Conservation (phyloP, 1,140 invertebrate genomes). For the Ephestia elutella region DNA sequence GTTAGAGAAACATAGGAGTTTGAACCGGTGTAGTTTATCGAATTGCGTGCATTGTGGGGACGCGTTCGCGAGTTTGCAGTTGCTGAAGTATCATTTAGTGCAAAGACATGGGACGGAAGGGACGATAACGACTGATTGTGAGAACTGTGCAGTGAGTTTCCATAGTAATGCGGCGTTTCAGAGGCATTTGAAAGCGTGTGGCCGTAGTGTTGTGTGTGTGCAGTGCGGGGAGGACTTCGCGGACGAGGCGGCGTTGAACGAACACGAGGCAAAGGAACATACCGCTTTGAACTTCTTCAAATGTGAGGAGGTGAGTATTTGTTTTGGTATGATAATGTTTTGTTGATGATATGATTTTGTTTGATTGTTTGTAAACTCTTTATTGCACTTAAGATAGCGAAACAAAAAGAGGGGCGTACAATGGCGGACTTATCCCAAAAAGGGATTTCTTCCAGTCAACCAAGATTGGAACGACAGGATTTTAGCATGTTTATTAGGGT, state of each 20-base stretch:
- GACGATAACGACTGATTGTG: background rate
- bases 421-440: no score
- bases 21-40: background rate
- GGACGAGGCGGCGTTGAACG: background rate
- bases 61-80: background rate
- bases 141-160: constrained; percentile 5
- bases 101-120: background rate
- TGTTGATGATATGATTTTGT: no score
- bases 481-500: no score
- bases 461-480: no score
- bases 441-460: no score
- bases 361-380: no score
- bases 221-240: background rate
- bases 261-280: background rate
- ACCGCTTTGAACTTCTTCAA: background rate
- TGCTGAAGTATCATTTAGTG: constrained; percentile 2
- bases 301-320: background rate
- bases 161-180: constrained; percentile 14
- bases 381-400: no score
- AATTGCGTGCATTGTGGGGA: constrained; percentile 7
- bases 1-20: background rate
- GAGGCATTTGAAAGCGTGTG: background rate
- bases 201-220: background rate
- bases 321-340: background rate
- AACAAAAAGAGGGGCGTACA: no score